phyloP scores from a whole-genome alignment of 2,888 invertebrate genomes.

The Nemotelus pantherinus region DNA sequence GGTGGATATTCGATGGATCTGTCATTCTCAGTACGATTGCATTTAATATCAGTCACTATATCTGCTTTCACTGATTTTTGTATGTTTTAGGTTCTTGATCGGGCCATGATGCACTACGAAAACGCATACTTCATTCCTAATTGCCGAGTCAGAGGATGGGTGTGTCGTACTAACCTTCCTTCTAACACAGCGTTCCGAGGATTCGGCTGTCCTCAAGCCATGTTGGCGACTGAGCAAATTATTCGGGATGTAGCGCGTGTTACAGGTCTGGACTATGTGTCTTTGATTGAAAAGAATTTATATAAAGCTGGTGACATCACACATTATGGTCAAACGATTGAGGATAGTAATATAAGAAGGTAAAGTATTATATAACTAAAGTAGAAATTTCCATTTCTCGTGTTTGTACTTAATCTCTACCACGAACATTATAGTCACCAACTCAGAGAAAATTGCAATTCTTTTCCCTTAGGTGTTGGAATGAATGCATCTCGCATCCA shows the following conservation, averaged over 20 bases:
- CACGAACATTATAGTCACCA: too few species aligned
- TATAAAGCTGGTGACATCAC: constrained; percentile 81
- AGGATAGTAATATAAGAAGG: constrained; percentile 75
- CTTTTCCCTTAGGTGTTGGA: constrained; percentile 72
- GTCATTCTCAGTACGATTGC: constrained; percentile 73
- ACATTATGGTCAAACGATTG: constrained; percentile 79
- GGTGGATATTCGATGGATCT: constrained; percentile 86
- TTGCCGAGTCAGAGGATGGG: constrained; percentile 74
- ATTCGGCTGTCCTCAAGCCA: constrained; percentile 91
- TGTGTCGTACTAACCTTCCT: constrained; percentile 88
- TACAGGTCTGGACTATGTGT: constrained; percentile 71
- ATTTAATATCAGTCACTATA: not conserved
- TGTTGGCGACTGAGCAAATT: constrained; percentile 85
- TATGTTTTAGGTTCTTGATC: constrained; percentile 75
- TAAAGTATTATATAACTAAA: constrained; percentile 40
- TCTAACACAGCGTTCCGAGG: constrained; percentile 95
- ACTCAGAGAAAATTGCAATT: too few species aligned
- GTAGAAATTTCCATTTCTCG: too few species aligned
- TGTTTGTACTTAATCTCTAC: too few species aligned
- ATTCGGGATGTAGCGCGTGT: constrained; percentile 80
- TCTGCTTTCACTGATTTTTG: not conserved
- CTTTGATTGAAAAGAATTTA: constrained; percentile 78
- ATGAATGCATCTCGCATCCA: constrained; percentile 77
- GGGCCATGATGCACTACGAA: constrained; percentile 84
- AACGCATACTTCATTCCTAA: constrained; percentile 85